Evolutionary conservation across 2,113 vertebrate species (phyloP).

Genomic region (Pardalotus punctatus): DNA sequence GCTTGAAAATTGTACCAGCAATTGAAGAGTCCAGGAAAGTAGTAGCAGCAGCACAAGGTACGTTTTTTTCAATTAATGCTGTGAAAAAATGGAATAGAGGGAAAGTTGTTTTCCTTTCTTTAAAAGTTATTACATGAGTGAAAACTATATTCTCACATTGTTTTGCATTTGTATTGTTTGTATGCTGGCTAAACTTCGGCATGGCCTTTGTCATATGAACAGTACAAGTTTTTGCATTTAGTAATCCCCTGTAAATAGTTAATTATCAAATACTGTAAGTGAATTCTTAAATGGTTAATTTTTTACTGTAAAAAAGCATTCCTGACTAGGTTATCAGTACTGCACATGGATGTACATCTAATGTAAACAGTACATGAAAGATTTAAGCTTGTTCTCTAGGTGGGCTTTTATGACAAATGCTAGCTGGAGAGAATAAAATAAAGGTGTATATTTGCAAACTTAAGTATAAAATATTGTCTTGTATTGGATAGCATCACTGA

Average conservation of each 20-base stretch:
- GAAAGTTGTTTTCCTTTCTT: neutral
- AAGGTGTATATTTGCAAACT: neutral
- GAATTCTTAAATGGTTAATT: neutral
- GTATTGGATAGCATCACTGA: neutral
- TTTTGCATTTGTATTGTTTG: neutral
- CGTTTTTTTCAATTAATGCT: neutral
- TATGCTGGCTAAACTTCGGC: neutral
- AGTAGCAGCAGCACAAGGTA: slow-evolving; percentile 74
- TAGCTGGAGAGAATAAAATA: neutral
- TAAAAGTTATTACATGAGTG: neutral
- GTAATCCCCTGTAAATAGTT: neutral
- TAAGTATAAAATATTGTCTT: neutral
- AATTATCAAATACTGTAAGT: neutral
- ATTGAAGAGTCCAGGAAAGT: slow-evolving; percentile 73
- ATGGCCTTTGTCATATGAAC: neutral
- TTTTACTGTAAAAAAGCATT: neutral
- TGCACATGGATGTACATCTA: neutral
- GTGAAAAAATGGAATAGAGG: neutral
- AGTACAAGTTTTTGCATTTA: neutral
- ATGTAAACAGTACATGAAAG: neutral
- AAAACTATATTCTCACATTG: neutral
- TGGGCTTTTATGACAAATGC: neutral
- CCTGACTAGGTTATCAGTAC: neutral
- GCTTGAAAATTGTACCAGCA: slow-evolving; percentile 78
- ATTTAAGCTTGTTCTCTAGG: neutral